Percentiles rank a stretch among this genome's conserved stretches.
These are phyloP conservation scores for Caenorhabditis macrosperma DNA, from an alignment of 2,888 invertebrate genomes.

Conservation along the genomic window DNA sequence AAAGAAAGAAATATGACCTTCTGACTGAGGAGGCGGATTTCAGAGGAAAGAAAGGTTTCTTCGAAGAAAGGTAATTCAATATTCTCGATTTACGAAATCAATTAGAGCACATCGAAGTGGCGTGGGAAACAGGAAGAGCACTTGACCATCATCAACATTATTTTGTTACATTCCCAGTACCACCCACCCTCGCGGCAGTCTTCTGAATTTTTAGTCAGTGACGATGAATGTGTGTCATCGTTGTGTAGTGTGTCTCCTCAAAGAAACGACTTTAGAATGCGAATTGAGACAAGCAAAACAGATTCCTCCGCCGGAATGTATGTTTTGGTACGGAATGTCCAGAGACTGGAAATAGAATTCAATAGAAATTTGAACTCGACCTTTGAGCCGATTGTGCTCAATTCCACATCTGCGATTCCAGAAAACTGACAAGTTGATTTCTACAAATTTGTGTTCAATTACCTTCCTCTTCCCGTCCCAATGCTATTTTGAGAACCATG, in stretches of 20 bases:
- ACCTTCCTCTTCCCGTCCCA: no score
- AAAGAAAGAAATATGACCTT: constrained; percentile 38
- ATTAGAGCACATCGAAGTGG: constrained; percentile 51
- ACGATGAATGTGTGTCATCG: neutral
- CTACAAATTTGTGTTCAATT: no score
- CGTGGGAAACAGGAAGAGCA: constrained; percentile 27
- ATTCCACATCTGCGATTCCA: no score
- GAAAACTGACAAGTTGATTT: no score
- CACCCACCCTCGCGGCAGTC: neutral
- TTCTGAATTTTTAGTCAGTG: neutral
- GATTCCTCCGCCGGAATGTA: neutral
- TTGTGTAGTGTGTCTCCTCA: neutral
- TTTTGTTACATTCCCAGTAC: constrained; percentile 20
- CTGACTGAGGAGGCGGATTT: constrained; percentile 25
- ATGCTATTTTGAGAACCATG: no score
- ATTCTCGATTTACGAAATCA: constrained; percentile 44
- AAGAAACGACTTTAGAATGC: constrained; percentile 15
- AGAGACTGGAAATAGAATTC: no score
- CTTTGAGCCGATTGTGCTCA: no score
- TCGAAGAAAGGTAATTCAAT: constrained; percentile 53
- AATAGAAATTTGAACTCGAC: no score
- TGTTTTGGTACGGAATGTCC: neutral
- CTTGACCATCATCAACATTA: constrained; percentile 4
- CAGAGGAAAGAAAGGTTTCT: constrained; percentile 10
- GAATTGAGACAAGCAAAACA: neutral